phyloP scores from a whole-genome alignment of 2,113 vertebrate genomes.

The Phainopepla nitens region DNA sequence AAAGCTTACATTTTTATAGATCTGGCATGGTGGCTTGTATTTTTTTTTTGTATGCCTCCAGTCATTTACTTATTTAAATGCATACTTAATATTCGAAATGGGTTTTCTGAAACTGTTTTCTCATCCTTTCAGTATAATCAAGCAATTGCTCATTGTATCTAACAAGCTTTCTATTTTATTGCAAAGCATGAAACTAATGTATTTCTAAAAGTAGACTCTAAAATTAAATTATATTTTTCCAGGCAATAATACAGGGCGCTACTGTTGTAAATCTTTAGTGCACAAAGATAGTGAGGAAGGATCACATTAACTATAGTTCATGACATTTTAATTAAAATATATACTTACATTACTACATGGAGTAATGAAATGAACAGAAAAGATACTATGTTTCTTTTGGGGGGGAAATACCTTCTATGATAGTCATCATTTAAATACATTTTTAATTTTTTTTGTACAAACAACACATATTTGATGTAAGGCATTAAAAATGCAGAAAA shows the following conservation, averaged over 20 bases:
- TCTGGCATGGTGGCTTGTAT: neutral
- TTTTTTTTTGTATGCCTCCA: neutral
- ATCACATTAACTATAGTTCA: neutral
- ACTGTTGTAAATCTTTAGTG: neutral
- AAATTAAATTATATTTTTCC: neutral
- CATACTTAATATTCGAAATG: neutral
- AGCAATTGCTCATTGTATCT: neutral
- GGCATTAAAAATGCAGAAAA: neutral
- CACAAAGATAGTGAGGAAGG: neutral
- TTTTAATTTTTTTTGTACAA: neutral
- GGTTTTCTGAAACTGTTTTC: neutral
- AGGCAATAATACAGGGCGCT: neutral
- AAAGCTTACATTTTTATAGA: neutral
- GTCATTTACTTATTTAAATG: neutral
- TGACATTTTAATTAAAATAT: conserved; percentile 1
- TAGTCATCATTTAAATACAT: neutral
- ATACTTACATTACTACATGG: neutral
- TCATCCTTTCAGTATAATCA: neutral
- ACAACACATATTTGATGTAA: neutral
- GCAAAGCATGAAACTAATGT: neutral
- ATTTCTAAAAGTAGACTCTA: neutral
- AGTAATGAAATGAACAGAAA: neutral
- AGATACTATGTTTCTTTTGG: neutral
- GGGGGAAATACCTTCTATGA: neutral
- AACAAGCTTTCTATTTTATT: neutral